Percentiles rank a stretch among this genome's conserved stretches.
Conservation (phyloP, 2,113 vertebrate species). For the Camelus bactrianus region DNA sequence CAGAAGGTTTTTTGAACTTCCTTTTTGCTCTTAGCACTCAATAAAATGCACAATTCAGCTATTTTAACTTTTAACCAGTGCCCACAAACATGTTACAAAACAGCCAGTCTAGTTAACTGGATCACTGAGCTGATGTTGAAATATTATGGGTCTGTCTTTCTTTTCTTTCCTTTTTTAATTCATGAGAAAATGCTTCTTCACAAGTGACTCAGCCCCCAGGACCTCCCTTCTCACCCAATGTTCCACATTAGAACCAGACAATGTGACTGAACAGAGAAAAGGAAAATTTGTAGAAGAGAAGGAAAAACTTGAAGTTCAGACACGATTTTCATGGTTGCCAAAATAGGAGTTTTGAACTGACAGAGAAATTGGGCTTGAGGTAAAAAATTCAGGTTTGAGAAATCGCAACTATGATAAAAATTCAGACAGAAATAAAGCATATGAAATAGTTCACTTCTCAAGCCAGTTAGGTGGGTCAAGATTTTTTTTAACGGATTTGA, state of each 20-base stretch:
- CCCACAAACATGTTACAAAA: slow-evolving; percentile 51
- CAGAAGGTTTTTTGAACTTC: background rate
- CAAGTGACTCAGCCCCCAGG: background rate
- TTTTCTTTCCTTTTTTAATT: background rate
- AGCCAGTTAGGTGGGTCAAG: background rate
- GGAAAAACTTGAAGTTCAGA: background rate
- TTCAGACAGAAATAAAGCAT: background rate
- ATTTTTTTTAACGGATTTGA: background rate
- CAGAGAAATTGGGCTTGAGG: background rate
- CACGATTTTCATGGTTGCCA: background rate
- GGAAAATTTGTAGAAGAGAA: background rate
- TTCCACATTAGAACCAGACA: background rate
- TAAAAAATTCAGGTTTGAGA: slow-evolving; percentile 6
- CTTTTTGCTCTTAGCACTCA: slow-evolving; percentile 3
- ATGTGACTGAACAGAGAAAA: background rate
- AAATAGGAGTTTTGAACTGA: slow-evolving; percentile 10
- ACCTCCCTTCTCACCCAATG: background rate
- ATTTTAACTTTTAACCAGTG: slow-evolving; percentile 59
- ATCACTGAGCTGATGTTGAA: slow-evolving; percentile 25
- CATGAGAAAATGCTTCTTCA: slow-evolving; percentile 44
- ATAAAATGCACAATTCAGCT: slow-evolving; percentile 61
- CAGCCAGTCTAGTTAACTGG: slow-evolving; percentile 45
- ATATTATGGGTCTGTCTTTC: slow-evolving; percentile 26
- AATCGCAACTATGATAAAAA: slow-evolving; percentile 14
- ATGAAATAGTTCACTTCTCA: background rate